Percentiles rank a stretch among this genome's conserved stretches.
These are phyloP conservation scores for Apteryx mantelli DNA, from an alignment of 2,113 vertebrate genomes.

Conservation along the genomic window DNA sequence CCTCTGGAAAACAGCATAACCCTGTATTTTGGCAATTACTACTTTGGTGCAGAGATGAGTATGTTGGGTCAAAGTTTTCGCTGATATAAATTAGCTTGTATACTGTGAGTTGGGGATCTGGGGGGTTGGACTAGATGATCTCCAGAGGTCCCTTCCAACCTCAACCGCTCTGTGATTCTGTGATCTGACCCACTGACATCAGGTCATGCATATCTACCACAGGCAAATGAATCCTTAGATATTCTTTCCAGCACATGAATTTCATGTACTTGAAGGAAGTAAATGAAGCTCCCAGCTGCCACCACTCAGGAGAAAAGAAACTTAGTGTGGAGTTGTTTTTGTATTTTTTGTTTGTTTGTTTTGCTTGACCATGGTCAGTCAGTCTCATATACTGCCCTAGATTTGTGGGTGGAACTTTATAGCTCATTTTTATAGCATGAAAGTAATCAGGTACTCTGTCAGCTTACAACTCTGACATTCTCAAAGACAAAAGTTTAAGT, in stretches of 20 bases:
- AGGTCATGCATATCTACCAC: background rate
- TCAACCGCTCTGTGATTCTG: background rate
- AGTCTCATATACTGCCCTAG: background rate
- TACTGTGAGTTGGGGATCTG: background rate
- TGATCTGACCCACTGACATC: background rate
- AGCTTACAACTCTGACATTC: background rate
- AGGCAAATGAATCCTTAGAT: background rate
- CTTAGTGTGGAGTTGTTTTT: background rate
- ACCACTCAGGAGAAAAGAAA: background rate
- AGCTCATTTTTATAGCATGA: background rate
- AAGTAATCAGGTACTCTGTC: background rate
- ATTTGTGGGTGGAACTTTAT: background rate
- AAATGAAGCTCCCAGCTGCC: background rate
- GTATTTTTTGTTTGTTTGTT: background rate
- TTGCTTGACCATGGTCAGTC: background rate
- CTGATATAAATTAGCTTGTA: accelerated
- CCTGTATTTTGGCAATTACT: background rate
- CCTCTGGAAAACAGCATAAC: background rate
- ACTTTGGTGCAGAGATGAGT: background rate
- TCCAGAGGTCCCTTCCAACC: background rate
- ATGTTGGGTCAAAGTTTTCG: background rate
- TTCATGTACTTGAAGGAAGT: background rate
- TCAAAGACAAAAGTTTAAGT: background rate
- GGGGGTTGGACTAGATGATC: background rate
- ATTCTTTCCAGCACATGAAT: background rate